Percentiles rank a stretch among this genome's conserved stretches.
phyloP scores from a whole-genome alignment of 2,888 invertebrate genomes.

The Adineta ricciae region DNA sequence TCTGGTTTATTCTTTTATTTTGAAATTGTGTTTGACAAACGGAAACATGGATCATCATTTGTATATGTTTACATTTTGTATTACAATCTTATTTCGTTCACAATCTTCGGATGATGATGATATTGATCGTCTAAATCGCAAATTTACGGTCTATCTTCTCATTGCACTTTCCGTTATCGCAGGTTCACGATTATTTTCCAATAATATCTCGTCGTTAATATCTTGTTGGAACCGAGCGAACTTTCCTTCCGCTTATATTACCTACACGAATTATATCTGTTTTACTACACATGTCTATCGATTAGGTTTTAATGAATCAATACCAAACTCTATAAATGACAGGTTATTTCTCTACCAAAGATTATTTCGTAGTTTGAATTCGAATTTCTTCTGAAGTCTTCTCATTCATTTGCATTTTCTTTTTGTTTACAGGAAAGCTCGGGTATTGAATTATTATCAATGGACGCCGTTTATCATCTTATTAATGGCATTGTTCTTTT shows the following conservation, averaged over 20 bases:
- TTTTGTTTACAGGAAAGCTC: background rate
- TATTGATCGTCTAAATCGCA: background rate
- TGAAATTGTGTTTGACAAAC: background rate
- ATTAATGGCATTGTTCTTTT: slow-evolving; percentile 13
- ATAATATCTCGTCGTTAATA: background rate
- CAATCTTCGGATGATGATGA: background rate
- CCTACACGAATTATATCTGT: background rate
- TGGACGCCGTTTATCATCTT: slow-evolving; percentile 19
- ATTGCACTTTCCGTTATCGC: background rate
- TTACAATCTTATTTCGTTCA: background rate
- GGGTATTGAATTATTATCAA: slow-evolving; percentile 14
- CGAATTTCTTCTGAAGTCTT: background rate
- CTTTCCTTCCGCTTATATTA: background rate
- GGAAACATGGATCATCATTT: background rate
- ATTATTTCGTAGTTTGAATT: background rate
- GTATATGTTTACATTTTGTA: background rate
- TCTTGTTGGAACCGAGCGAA: slow-evolving; percentile 1
- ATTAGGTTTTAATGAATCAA: background rate
- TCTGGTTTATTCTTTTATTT: background rate
- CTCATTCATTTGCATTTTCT: background rate
- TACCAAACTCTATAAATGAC: background rate
- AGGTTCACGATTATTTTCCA: background rate
- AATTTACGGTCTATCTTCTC: background rate
- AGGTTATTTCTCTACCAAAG: background rate
- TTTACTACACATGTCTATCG: background rate